Conservation (phyloP, 2,113 vertebrate species). For the Spea bombifrons region DNA sequence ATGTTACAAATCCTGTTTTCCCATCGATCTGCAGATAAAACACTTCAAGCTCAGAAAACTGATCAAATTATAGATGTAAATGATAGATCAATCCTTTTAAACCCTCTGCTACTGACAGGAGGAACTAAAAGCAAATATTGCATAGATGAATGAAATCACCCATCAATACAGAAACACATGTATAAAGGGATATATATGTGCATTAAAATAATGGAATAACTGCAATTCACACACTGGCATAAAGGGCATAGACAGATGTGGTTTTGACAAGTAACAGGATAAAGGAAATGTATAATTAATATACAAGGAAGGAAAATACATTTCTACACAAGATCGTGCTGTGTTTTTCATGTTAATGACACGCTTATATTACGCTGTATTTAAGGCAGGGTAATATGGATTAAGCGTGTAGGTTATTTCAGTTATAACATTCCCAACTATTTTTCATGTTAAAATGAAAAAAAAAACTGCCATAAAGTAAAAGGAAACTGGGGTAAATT, state of each 20-base stretch:
- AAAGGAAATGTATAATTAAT: not conserved
- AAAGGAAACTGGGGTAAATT: slow-evolving; percentile 77
- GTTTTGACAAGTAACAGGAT: not conserved
- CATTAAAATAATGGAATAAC: not conserved
- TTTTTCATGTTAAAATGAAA: not conserved
- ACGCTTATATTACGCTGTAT: not conserved
- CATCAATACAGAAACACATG: not conserved
- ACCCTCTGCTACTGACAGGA: not conserved
- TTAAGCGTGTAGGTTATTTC: not conserved
- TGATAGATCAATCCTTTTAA: not conserved
- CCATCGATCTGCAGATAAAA: slow-evolving; percentile 44
- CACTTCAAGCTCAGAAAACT: slow-evolving; percentile 50
- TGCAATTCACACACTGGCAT: not conserved
- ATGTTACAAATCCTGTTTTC: slow-evolving; percentile 42
- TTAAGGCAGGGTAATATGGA: not conserved
- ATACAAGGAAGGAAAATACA: not conserved
- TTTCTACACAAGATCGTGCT: not conserved
- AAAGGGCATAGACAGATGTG: not conserved
- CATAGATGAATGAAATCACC: not conserved
- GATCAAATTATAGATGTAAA: slow-evolving; percentile 42
- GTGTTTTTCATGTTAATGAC: not conserved
- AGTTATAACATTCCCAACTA: not conserved
- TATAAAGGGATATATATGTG: not conserved
- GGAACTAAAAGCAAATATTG: not conserved
- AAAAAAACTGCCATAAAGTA: slow-evolving; percentile 37